Percentiles rank a stretch among this genome's conserved stretches.
phyloP scores from a whole-genome alignment of 2,797 vertebrate genomes.

The Myoxocephalus aenaeus region DNA sequence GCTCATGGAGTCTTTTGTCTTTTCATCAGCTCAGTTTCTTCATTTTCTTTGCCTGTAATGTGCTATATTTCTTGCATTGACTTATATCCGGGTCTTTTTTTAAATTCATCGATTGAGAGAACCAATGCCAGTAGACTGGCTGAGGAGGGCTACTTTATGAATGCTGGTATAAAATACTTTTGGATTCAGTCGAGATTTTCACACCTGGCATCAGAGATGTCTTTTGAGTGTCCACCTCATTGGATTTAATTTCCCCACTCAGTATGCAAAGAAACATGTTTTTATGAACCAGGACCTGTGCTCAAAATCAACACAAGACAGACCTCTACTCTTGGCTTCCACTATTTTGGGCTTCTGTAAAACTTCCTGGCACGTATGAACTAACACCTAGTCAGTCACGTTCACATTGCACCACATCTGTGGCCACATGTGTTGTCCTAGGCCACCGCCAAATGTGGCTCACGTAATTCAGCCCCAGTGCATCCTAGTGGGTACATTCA shows the following conservation, averaged over 20 bases:
- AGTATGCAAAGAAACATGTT: constrained; percentile 8
- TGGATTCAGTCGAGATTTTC: constrained; percentile 10
- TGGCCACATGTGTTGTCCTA: constrained; percentile 35
- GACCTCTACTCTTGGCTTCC: constrained; percentile 3
- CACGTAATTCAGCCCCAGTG: constrained; percentile 15
- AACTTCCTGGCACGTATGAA: constrained; percentile 1
- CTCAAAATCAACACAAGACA: constrained; percentile 7
- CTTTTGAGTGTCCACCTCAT: constrained; percentile 15
- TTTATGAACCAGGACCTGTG: not conserved
- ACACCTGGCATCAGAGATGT: constrained; percentile 24
- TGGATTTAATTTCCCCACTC: constrained; percentile 13
- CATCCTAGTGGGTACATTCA: constrained; percentile 34
- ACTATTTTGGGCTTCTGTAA: not conserved
- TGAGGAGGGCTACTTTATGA: not conserved
- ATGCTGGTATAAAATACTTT: not conserved
- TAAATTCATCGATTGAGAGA: not conserved
- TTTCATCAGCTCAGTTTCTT: not conserved
- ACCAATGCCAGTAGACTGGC: not conserved
- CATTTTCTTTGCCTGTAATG: not conserved
- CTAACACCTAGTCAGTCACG: constrained; percentile 13
- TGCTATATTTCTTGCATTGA: not conserved
- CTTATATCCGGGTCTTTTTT: constrained; percentile 13
- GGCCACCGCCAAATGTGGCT: constrained; percentile 34
- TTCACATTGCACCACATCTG: constrained; percentile 16
- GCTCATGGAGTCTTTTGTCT: constrained; percentile 4